Evolutionary conservation across 2,888 invertebrate genomes (phyloP).

Genomic region (Blastobasis lacticolella): DNA sequence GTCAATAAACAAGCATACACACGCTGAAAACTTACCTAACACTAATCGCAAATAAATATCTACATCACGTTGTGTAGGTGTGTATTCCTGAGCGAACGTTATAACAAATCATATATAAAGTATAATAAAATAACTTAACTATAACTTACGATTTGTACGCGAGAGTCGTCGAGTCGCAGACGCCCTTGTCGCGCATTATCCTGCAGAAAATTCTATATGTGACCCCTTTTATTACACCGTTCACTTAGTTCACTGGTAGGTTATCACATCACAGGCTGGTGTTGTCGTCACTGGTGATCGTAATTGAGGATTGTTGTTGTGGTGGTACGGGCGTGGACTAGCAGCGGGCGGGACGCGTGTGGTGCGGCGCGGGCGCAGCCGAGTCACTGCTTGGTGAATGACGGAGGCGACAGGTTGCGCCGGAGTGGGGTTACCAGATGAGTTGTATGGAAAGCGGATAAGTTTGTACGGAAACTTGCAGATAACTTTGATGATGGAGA

Average conservation of each 20-base stretch:
- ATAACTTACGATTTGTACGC: constrained; percentile 25
- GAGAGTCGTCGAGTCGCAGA: constrained; percentile 28
- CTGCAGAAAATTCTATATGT: constrained; percentile 21
- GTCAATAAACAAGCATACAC: constrained; percentile 22
- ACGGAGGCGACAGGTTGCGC: constrained; percentile 60
- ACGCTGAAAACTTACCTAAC: constrained; percentile 10
- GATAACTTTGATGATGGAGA: no score
- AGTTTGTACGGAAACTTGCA: no score
- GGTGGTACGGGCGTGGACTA: constrained; percentile 13
- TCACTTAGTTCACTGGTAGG: constrained; percentile 38
- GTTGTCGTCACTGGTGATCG: constrained; percentile 29
- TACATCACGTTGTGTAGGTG: no score
- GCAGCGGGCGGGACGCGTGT: constrained; percentile 27
- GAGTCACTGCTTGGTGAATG: constrained; percentile 47
- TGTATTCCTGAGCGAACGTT: no score
- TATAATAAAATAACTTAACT: no score
- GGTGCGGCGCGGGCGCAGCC: constrained; percentile 44
- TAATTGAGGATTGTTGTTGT: no score
- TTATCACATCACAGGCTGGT: constrained; percentile 38
- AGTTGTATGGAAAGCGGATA: no score
- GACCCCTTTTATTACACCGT: constrained; percentile 21
- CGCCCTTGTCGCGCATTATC: constrained; percentile 39
- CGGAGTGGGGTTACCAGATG: constrained; percentile 24
- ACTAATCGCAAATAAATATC: no score
- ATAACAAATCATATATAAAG: no score